Evolutionary conservation across 1,140 invertebrate species (phyloP), one percentile per base, ranked within the genome.

Genomic region (Drosophila sproati): DNA sequence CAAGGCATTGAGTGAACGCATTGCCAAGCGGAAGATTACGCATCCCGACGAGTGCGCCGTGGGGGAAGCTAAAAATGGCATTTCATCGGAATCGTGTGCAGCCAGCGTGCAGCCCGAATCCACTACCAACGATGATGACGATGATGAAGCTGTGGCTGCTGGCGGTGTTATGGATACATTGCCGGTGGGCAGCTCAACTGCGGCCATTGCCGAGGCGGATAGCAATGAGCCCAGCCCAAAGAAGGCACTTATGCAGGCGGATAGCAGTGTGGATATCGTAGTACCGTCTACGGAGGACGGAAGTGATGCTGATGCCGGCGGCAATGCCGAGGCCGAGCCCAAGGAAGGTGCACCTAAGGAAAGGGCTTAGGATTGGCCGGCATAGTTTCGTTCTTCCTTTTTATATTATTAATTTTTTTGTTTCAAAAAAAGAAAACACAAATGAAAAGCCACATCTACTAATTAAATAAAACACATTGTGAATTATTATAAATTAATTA

Each of bases 1-100:
- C 80, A 94, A 94, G 81, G 95, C 96, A 2, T 92, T 98, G 35
- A 94, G 96, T 61, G 94, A 94, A 82, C 93, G 96, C 29, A 92
- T 96, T 48, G 93, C 94, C 70, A 94, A 93, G 8, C 94, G 93
- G 68, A 92, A 91, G 73, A 7, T 61, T 4, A 77, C 86, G 10
- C 91, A 92, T 77, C 91, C 91, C 1, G 91, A 92, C 37, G 91
- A 92, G 55, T 78, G 77, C 45, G 43, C 60, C 20, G 69, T 82
- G n/a, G 85, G 68, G 29, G 78, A 85, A 47, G 50, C 69, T 6
- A 90, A 89, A 71, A 89, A 89, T 56, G 86, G 85, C 6, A 76
- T 81, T 37, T 70, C 71, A 6, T 63, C 87, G 10, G 85, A 77
- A 35, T 34, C 64, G 2, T 76, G 68, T 3, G 67, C 77, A 1